phyloP scores from a whole-genome alignment of 2,888 invertebrate species.

The Holacanthella duospinosa region DNA sequence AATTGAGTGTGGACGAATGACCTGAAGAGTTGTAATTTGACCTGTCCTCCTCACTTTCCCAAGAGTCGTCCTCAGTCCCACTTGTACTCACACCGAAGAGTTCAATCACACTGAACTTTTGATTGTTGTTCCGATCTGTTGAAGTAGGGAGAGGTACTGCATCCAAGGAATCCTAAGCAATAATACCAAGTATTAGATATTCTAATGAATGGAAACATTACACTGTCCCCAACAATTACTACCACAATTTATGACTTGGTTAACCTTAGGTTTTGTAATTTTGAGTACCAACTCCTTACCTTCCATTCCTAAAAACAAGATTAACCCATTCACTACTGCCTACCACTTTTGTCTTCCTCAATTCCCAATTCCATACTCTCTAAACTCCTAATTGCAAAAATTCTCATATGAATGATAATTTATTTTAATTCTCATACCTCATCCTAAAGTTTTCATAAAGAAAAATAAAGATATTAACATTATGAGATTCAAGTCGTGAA shows the following conservation, averaged over 20 bases:
- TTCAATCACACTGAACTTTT: slow-evolving; percentile 32
- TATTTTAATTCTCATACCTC: background rate
- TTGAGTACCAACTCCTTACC: no score
- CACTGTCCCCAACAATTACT: background rate
- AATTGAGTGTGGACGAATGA: no score
- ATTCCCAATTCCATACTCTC: no score
- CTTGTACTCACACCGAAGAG: slow-evolving; percentile 20
- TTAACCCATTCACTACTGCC: background rate
- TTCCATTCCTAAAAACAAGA: no score
- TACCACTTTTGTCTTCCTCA: background rate
- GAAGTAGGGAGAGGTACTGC: slow-evolving; percentile 15
- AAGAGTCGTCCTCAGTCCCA: background rate
- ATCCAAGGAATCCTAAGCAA: slow-evolving; percentile 33
- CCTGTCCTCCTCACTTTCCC: background rate
- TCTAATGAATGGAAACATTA: background rate
- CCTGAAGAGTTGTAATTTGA: no score
- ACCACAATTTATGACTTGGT: background rate
- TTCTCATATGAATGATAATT: background rate
- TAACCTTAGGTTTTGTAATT: background rate
- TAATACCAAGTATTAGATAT: background rate
- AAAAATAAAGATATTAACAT: background rate
- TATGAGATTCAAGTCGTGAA: background rate
- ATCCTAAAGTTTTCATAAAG: background rate
- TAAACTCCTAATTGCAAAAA: background rate
- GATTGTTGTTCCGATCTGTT: slow-evolving; percentile 5